phyloP scores from a whole-genome alignment of 2,888 invertebrate genomes.

The Iphiclides podalirius region DNA sequence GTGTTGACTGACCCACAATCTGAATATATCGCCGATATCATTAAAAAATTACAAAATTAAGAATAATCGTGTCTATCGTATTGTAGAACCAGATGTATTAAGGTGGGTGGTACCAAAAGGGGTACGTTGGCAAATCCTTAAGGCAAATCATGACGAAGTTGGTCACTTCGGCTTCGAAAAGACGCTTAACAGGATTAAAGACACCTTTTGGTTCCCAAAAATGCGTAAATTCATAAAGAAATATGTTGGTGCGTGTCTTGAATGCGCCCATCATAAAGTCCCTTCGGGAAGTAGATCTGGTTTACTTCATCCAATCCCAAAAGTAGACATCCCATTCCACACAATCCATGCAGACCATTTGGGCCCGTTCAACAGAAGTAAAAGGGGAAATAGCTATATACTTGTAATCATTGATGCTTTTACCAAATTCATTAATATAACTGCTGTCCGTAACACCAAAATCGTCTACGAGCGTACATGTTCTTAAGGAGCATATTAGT shows the following conservation, averaged over 20 bases:
- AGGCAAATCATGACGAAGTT: slow-evolving; percentile 46
- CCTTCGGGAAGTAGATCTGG: slow-evolving; percentile 30
- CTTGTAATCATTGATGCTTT: slow-evolving; percentile 45
- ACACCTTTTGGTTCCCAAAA: slow-evolving; percentile 53
- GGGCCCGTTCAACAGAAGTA: slow-evolving; percentile 43
- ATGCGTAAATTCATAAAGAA: slow-evolving; percentile 46
- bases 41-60: neutral
- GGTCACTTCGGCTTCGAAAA: slow-evolving; percentile 29
- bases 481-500: too few relatives aligned
- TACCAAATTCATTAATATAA: slow-evolving; percentile 37
- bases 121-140: slow-evolving; percentile 38
- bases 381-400: slow-evolving; percentile 37
- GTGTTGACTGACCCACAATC: slow-evolving; percentile 9
- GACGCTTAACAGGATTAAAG: slow-evolving; percentile 33
- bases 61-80: slow-evolving; percentile 10
- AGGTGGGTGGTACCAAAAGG: slow-evolving; percentile 41
- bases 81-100: slow-evolving; percentile 23
- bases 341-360: slow-evolving; percentile 51
- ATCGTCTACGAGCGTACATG: too few relatives aligned
- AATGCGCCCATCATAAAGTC: slow-evolving; percentile 31
- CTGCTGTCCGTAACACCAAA: too few relatives aligned
- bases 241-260: slow-evolving; percentile 47
- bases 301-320: slow-evolving; percentile 45
- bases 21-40: neutral
- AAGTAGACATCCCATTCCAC: slow-evolving; percentile 42